Conservation (phyloP, 2,797 vertebrate genomes). For the Gymnoscopelus braueri region DNA sequence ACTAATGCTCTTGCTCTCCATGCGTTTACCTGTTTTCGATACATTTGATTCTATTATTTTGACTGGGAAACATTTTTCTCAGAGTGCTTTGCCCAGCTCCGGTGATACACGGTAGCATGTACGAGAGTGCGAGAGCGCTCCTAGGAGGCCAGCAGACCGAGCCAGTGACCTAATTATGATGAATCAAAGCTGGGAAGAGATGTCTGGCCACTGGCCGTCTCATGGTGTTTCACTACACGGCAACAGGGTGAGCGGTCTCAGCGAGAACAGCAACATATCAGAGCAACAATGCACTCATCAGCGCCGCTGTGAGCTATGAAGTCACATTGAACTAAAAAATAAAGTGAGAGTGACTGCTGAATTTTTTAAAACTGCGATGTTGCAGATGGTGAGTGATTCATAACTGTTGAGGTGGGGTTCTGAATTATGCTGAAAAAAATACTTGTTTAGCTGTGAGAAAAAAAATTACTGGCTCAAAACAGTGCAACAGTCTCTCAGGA, state of each 20-base stretch:
- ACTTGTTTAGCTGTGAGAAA: too few relatives aligned
- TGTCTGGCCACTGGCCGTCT: constrained; percentile 65
- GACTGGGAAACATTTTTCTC: constrained; percentile 41
- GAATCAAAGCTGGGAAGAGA: constrained; percentile 63
- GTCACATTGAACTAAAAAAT: constrained; percentile 5
- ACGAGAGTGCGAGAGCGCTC: constrained; percentile 53
- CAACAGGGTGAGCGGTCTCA: constrained; percentile 48
- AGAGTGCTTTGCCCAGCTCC: neutral
- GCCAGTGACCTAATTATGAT: constrained; percentile 75
- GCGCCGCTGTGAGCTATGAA: constrained; percentile 1
- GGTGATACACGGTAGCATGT: constrained; percentile 15
- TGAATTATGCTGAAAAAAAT: neutral
- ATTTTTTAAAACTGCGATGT: neutral
- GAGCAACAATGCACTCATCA: constrained; percentile 13
- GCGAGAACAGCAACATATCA: constrained; percentile 37
- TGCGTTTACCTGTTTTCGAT: neutral
- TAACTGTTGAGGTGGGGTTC: neutral
- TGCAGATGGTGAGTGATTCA: neutral
- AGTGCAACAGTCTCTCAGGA: constrained; percentile 30
- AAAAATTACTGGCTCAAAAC: constrained; percentile 26
- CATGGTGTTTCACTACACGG: constrained; percentile 51
- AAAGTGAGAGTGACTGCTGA: neutral
- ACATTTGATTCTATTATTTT: constrained; percentile 29
- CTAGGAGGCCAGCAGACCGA: constrained; percentile 59
- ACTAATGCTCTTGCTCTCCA: too few relatives aligned